Conservation (phyloP, 2,888 invertebrate genomes). For the Tetheella fluctuosa region DNA sequence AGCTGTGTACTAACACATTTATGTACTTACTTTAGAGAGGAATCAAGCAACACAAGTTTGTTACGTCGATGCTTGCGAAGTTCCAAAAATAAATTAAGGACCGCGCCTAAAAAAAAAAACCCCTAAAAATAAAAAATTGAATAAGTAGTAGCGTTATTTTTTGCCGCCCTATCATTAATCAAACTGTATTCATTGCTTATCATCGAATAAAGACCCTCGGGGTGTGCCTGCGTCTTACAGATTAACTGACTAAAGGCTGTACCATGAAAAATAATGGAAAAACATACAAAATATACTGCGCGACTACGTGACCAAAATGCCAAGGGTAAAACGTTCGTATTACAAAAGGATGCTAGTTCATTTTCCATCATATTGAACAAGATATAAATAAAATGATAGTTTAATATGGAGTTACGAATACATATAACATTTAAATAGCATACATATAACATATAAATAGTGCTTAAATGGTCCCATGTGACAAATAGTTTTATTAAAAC, state of each 20-base stretch:
- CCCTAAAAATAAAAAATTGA: too few species aligned
- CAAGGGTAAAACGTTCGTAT: not conserved
- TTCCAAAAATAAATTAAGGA: too few species aligned
- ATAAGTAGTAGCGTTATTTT: too few species aligned
- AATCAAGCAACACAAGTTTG: too few species aligned
- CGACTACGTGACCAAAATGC: not conserved
- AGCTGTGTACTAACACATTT: conserved; percentile 26
- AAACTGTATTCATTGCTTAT: not conserved
- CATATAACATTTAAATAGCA: too few species aligned
- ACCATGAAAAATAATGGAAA: conserved; percentile 1
- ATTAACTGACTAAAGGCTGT: not conserved
- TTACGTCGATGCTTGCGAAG: too few species aligned
- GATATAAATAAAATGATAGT: not conserved
- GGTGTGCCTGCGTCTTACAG: conserved; percentile 5
- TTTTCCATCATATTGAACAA: not conserved
- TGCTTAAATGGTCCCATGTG: not conserved
- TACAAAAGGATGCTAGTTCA: not conserved
- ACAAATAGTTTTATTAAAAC: not conserved
- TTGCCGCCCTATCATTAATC: too few species aligned
- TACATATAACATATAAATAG: not conserved
- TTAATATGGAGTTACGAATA: too few species aligned
- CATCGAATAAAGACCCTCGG: not conserved
- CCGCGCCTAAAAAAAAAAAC: too few species aligned
- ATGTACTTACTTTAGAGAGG: conserved; percentile 18
- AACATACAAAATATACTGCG: not conserved